Percentiles rank a stretch among this genome's conserved stretches.
Conservation (phyloP, 2,888 invertebrate genomes). For the Celastrina argiolus region DNA sequence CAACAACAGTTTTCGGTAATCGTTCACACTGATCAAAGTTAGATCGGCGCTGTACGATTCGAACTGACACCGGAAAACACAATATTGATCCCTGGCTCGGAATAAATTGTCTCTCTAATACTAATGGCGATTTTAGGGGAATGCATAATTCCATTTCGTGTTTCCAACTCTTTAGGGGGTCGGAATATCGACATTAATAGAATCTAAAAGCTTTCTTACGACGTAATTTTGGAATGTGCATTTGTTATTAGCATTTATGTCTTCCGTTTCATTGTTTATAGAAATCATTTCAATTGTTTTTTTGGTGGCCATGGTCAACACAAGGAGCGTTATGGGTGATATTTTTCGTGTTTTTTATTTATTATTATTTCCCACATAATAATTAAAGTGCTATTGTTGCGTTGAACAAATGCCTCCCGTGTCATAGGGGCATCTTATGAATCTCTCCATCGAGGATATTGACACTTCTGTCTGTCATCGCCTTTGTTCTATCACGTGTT, state of each 20-base stretch:
- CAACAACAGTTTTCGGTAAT: background rate
- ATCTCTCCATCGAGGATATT: conserved; percentile 60
- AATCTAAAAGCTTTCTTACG: conserved; percentile 67
- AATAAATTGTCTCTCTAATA: conserved; percentile 68
- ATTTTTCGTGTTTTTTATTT: conserved; percentile 27
- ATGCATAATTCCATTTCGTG: conserved; percentile 72
- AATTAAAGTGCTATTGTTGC: conserved; percentile 59
- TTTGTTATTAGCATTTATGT: conserved; percentile 27
- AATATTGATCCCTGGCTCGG: conserved; percentile 52
- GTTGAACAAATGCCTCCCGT: conserved; percentile 54
- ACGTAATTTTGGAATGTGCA: conserved; percentile 50
- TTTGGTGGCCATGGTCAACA: background rate
- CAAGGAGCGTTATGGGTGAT: background rate
- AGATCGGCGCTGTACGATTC: background rate
- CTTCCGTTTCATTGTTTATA: conserved; percentile 18
- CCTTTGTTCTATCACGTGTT: conserved; percentile 68
- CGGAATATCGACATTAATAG: conserved; percentile 66
- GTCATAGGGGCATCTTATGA: conserved; percentile 72
- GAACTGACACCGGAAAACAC: conserved; percentile 31
- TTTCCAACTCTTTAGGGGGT: conserved; percentile 72
- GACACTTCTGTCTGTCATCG: conserved; percentile 66
- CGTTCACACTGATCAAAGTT: background rate
- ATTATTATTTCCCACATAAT: conserved; percentile 49
- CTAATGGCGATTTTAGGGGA: conserved; percentile 71
- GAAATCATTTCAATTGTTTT: background rate